Evolutionary conservation across 1,140 invertebrate species (phyloP), one percentile per base, ranked within the genome.

Genomic region (Rhynchophorus ferrugineus): DNA sequence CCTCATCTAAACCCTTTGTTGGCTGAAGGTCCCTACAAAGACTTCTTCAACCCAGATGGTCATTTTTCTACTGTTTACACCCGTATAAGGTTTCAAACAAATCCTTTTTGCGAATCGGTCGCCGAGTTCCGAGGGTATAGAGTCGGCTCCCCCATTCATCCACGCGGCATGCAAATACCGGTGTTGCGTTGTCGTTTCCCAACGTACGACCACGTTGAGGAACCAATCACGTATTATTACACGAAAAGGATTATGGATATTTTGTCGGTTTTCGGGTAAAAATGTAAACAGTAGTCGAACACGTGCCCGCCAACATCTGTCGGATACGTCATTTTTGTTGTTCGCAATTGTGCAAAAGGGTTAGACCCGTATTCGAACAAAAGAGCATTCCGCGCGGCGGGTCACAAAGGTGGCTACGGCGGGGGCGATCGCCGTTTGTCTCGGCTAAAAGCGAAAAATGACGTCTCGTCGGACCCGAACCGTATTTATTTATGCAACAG

Each of bases 341-440:
- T 51, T 43, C 44, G 49, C 16, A 36, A 43, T 51, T 51, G 49
- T 51, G 49, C 49, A 51, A 51, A 49, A 51, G 49, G 49, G 49
- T 51, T 51, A n/a, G n/a, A 34, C 18, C 7, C 13, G 33, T 36
- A 17, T 29, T 45, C 20, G 44, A 34, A 44, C 17, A 29, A 33
- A 36, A 33, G 44, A 33, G 9, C 7, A 19, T 35, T 24, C 36
- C 34, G 34, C 6, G 8, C 19, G 36, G n/a, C n/a, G n/a, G n/a
- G n/a, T n/a, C n/a, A n/a, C n/a, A n/a, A n/a, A n/a, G n/a, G n/a
- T n/a, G n/a, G n/a, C n/a, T n/a, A n/a, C n/a, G n/a, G n/a, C n/a
- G n/a, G n/a, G n/a, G n/a, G n/a, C n/a, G n/a, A n/a, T n/a, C n/a
- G n/a, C n/a, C n/a, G n/a, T n/a, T n/a, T n/a, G n/a, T n/a, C n/a